phyloP scores from a whole-genome alignment of 1,140 invertebrate genomes.

The Plutomurus gul region DNA sequence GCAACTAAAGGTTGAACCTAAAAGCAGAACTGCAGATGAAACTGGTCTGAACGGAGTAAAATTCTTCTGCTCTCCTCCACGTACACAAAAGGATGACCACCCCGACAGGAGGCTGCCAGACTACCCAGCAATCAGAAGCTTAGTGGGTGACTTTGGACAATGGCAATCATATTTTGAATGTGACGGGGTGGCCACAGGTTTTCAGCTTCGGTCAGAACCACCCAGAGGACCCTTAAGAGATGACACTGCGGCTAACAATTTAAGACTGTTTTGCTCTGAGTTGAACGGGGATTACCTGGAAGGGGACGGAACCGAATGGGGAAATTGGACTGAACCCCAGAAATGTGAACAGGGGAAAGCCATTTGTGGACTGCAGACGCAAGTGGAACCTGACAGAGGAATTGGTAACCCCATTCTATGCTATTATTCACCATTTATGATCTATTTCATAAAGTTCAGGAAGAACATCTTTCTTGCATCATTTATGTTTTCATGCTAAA shows the following conservation, averaged over 20 bases:
- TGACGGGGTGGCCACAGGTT: not conserved
- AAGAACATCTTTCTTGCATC: not conserved
- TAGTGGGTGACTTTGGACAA: not conserved
- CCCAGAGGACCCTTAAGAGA: not conserved
- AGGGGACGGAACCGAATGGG: not conserved
- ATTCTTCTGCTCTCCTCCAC: not conserved
- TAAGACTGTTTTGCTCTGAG: slow-evolving; percentile 14
- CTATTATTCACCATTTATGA: not conserved
- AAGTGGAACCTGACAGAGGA: slow-evolving; percentile 21
- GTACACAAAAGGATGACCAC: no score
- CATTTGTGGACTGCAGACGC: slow-evolving; percentile 35
- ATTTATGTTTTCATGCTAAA: not conserved
- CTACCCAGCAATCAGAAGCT: not conserved
- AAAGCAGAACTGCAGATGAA: not conserved
- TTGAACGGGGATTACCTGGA: slow-evolving; percentile 11
- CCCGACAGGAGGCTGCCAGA: not conserved
- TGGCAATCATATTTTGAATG: slow-evolving; percentile 15
- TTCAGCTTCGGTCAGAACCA: not conserved
- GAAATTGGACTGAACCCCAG: not conserved
- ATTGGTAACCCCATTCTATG: not conserved
- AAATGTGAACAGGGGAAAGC: not conserved
- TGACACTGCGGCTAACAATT: slow-evolving; percentile 36
- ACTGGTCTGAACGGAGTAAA: slow-evolving; percentile 34
- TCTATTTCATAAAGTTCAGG: not conserved
- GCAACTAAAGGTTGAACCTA: slow-evolving; percentile 33